phyloP scores from a whole-genome alignment of 2,888 invertebrate species.

The Ophraella communa region DNA sequence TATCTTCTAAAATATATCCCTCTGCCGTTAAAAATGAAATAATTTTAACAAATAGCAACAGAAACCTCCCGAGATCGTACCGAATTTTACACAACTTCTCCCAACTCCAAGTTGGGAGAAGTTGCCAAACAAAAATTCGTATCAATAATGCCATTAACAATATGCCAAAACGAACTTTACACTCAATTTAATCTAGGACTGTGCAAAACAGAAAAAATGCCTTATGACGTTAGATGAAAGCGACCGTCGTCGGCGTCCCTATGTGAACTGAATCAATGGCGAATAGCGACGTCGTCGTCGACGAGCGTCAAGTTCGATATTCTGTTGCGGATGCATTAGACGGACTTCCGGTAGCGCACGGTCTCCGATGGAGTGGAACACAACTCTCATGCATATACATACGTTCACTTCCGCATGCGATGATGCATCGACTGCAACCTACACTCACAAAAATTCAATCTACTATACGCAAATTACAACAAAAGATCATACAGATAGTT shows the following conservation, averaged over 20 bases:
- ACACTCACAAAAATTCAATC: not conserved
- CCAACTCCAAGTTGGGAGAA: no score
- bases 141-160: no score
- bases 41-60: no score
- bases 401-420: constrained; percentile 51
- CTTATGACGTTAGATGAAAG: not conserved
- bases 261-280: constrained; percentile 21
- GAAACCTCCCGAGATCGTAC: no score
- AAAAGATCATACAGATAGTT: no score
- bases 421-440: constrained; percentile 38
- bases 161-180: constrained; percentile 10
- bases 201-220: not conserved
- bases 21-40: no score
- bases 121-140: no score
- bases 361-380: constrained; percentile 60
- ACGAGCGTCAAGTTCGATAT: constrained; percentile 41
- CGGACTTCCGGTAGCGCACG: constrained; percentile 64
- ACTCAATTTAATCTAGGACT: constrained; percentile 13
- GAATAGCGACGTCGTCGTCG: constrained; percentile 13
- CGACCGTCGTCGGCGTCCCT: not conserved
- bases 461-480: not conserved
- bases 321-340: constrained; percentile 66
- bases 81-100: no score
- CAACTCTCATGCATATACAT: constrained; percentile 60
- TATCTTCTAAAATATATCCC: no score